Conservation (phyloP, 2,113 vertebrate species). For the Eolophus roseicapilla region DNA sequence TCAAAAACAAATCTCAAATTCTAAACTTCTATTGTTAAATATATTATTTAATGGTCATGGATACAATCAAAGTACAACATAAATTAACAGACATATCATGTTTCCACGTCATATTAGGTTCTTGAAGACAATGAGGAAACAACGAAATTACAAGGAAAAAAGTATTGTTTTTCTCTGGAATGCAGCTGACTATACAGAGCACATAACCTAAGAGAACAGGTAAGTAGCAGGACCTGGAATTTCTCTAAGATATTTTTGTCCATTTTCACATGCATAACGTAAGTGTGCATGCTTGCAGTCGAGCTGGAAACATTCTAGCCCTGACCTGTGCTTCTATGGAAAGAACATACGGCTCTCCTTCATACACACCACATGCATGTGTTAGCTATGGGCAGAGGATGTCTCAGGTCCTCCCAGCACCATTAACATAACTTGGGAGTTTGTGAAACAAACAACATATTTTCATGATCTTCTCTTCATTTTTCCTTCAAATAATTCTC, state of each 20-base stretch:
- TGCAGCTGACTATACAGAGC: neutral
- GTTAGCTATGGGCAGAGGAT: neutral
- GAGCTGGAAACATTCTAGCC: neutral
- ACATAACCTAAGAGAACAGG: neutral
- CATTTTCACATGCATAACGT: neutral
- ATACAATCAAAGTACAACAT: neutral
- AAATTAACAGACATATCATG: neutral
- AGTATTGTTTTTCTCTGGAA: neutral
- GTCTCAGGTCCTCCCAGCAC: neutral
- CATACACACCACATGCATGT: neutral
- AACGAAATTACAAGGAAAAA: neutral
- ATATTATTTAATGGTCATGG: neutral
- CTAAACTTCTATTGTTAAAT: neutral
- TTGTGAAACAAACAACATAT: neutral
- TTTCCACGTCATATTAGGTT: neutral
- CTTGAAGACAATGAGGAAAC: neutral
- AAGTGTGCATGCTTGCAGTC: neutral
- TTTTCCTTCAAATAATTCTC: neutral
- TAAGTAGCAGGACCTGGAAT: neutral
- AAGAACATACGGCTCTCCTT: neutral
- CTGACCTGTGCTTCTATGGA: neutral
- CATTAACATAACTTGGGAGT: neutral
- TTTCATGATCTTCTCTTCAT: neutral
- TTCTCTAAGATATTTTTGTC: neutral
- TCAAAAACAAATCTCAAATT: neutral